Percentiles rank a stretch among this genome's conserved stretches.
phyloP scores from a whole-genome alignment of 2,888 invertebrate species.

The Noctua pronuba region DNA sequence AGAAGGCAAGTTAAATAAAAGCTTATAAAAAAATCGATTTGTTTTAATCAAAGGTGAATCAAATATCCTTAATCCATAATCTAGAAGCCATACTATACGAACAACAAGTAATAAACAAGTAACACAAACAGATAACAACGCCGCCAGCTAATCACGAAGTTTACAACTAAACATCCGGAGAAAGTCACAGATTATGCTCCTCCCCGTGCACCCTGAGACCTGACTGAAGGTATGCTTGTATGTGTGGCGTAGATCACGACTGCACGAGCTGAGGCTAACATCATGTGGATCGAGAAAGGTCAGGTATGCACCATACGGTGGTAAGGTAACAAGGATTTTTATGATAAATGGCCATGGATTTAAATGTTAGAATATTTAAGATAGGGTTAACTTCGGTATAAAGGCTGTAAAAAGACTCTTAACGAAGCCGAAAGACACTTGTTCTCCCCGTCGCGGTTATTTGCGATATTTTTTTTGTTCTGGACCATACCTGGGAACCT shows the following conservation, averaged over 20 bases:
- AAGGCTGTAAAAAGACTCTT: too few relatives aligned
- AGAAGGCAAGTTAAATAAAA: background rate
- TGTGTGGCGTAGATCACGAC: slow-evolving; percentile 50
- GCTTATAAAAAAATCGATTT: background rate
- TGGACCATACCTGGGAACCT: too few relatives aligned
- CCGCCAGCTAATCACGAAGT: slow-evolving; percentile 63
- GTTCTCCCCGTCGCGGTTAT: too few relatives aligned
- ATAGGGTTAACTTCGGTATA: too few relatives aligned
- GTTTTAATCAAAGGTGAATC: background rate
- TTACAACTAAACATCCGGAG: slow-evolving; percentile 46
- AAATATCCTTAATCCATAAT: background rate
- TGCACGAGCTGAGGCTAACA: slow-evolving; percentile 22
- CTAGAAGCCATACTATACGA: background rate
- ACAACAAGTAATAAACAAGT: background rate
- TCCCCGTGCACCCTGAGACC: slow-evolving; percentile 44
- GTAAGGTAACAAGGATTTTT: too few relatives aligned
- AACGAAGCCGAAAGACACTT: too few relatives aligned
- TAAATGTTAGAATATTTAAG: too few relatives aligned
- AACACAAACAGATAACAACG: slow-evolving; percentile 42
- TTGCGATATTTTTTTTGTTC: too few relatives aligned
- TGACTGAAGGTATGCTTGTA: slow-evolving; percentile 42
- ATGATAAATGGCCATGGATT: too few relatives aligned
- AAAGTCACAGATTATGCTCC: slow-evolving; percentile 50
- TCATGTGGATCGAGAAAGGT: slow-evolving; percentile 39
- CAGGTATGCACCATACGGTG: slow-evolving; percentile 18